phyloP scores from a whole-genome alignment of 2,113 vertebrate genomes.

The Irena cyanogastra region DNA sequence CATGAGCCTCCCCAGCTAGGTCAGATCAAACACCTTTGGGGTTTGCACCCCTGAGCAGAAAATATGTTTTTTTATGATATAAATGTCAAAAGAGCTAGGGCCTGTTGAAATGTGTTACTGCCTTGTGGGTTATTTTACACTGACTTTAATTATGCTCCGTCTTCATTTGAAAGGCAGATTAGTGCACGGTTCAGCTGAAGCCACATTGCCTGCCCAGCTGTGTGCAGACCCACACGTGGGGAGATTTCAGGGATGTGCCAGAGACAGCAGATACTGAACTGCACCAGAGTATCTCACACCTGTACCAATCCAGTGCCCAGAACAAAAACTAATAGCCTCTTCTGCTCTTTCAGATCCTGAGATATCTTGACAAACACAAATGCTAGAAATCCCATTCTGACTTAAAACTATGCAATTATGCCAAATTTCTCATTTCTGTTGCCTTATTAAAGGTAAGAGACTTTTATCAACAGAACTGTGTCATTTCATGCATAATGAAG shows the following conservation, averaged over 20 bases:
- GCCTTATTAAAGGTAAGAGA: neutral
- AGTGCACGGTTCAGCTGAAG: neutral
- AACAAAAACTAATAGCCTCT: neutral
- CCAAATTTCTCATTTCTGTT: neutral
- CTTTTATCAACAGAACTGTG: neutral
- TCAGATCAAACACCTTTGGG: neutral
- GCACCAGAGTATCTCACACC: neutral
- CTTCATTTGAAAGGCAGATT: constrained; percentile 17
- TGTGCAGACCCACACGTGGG: neutral
- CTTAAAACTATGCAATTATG: neutral
- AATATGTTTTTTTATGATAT: neutral
- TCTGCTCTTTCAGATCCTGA: neutral
- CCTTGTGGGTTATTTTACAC: constrained; percentile 28
- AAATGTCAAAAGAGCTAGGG: constrained; percentile 2
- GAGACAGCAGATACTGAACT: neutral
- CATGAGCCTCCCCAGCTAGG: neutral
- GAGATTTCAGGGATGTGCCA: neutral
- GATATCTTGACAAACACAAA: neutral
- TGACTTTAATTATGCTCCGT: constrained; percentile 44
- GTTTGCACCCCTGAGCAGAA: neutral
- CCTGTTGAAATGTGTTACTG: neutral
- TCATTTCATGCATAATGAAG: neutral
- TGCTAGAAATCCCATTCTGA: neutral
- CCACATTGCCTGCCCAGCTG: neutral
- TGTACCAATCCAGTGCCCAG: neutral